These are phyloP conservation scores for Lithophane semibrunnea DNA, from an alignment of 2,888 invertebrate genomes.

Conservation along the genomic window DNA sequence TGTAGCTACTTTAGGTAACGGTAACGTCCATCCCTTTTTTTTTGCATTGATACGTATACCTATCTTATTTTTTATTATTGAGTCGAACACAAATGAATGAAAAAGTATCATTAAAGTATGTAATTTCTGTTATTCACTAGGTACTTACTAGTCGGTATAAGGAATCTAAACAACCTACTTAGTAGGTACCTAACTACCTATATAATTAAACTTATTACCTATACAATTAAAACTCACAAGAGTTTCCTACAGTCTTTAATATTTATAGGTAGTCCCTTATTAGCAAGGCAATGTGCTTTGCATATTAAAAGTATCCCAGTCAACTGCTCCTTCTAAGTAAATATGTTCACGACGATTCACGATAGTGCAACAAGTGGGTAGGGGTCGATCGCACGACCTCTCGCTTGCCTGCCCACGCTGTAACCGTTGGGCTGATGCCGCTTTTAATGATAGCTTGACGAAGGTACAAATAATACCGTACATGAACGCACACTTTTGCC, in stretches of 20 bases:
- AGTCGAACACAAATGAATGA: background rate
- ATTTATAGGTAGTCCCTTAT: background rate
- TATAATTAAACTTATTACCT: too few species aligned
- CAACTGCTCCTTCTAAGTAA: background rate
- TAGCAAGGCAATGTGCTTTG: slow-evolving; percentile 7
- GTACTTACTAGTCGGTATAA: background rate
- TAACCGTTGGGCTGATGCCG: background rate
- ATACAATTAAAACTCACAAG: background rate
- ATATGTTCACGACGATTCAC: slow-evolving; percentile 7
- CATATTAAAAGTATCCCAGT: background rate
- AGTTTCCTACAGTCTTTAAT: background rate
- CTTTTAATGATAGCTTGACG: too few species aligned
- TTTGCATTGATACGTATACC: too few species aligned
- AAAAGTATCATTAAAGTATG: background rate
- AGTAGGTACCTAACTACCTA: background rate
- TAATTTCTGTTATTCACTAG: background rate
- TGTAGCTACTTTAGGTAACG: background rate
- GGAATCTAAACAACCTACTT: background rate
- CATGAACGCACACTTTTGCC: background rate
- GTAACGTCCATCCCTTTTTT: too few species aligned
- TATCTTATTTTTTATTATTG: background rate
- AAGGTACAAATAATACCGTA: background rate
- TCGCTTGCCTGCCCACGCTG: background rate
- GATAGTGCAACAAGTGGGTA: background rate
- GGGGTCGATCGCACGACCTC: background rate